Base-by-base conservation (phyloP, 2,113 vertebrate genomes). In the Polypterus senegalus region DNA sequence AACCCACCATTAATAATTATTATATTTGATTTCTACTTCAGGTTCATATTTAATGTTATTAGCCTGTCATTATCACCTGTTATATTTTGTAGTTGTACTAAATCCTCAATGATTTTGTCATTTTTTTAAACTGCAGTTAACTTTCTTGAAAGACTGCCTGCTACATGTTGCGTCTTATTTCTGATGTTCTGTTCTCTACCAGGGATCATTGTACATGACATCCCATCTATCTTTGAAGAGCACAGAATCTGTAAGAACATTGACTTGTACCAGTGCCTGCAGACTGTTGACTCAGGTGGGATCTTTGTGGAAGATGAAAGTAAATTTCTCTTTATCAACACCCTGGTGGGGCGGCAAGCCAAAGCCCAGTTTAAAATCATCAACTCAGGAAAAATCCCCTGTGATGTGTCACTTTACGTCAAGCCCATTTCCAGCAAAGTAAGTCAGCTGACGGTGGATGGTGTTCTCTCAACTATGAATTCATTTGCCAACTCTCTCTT, bases 241-340 rank as follows among this genome's bases (percentile, higher is more conserved):
- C 90, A 98, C 70, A 79, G 80, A 2, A 62, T 93, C 63, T 92
- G 92, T 64, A 76, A 66, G 58, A 89, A 69, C 58, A 49, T 58
- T 62, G 73, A 70, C 60, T 78, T 89, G 59, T 62, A 74, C 60
- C 75, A 66, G 49, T 73, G 74, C 5, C 78, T 89, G 46, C 81
- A 76, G 63, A 86, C 75, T 0, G 45, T 66, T 56, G 68, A 74
- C 43, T 77, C 79, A 2, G 58, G 67, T 0, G 78, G 92, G 0
- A 60, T 96, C 58, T 98, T 86, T 1, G 6, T 97, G 63, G 76
- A 72, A 46, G 88, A 95, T 0, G 88, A 94, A 65, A 96, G 92
- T 67, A 90, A 74, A 64, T 97, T 97, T 53, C 46, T 93, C 61
- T 97, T 97, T 73, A 85, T 73, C 65, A 89, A 87, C 0, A 71